Evolutionary conservation across 2,888 invertebrate genomes (phyloP), one percentile per base, ranked within the genome.

Genomic region (Oxystoma pomonae): DNA sequence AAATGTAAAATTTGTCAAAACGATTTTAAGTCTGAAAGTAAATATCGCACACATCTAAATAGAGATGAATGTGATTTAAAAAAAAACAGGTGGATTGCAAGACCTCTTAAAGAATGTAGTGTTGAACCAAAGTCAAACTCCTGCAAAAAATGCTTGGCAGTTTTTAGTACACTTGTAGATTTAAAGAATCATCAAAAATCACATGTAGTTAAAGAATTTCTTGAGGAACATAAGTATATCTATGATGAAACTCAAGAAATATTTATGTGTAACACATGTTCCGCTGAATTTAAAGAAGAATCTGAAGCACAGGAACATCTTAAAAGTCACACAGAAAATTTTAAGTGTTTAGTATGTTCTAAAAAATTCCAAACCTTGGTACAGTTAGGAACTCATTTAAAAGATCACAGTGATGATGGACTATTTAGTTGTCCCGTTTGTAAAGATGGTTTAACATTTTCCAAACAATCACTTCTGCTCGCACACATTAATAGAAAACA

Each of bases 301-400:
- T 64, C 69, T 1, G 72, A 73, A 56, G 67, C 65, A 50, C 75
- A 76, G 57, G 73, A 72, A 20, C 78, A 78, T 60, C 70, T 75
- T 1, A 75, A 75, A 61, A 68, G 68, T 7, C 75, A 75, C 63
- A 71, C 68, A 2, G 73, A 72, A 56, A 70, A 68, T 22, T 87
- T 84, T 66, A 83, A 83, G 0, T 80, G 80, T 64, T 67, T 72
- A 2, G 68, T 71, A 16, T 80, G 80, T 63, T 65, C 72, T 21
- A 69, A 74, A 49, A 72, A 69, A 55, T 79, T 78, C 65, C 74
- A 75, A 22, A 74, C 74, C 22, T 70, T 76, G 1, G 77, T 78
- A 65, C 76, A 78, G 55, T 75, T 74, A 62, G 74, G 75, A 2
- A 71, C 72, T 16, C 80, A 80, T 66, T 49, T 65, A 3, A 67